Conservation (phyloP, 2,113 vertebrate species). For the Hemibagrus wyckioides region DNA sequence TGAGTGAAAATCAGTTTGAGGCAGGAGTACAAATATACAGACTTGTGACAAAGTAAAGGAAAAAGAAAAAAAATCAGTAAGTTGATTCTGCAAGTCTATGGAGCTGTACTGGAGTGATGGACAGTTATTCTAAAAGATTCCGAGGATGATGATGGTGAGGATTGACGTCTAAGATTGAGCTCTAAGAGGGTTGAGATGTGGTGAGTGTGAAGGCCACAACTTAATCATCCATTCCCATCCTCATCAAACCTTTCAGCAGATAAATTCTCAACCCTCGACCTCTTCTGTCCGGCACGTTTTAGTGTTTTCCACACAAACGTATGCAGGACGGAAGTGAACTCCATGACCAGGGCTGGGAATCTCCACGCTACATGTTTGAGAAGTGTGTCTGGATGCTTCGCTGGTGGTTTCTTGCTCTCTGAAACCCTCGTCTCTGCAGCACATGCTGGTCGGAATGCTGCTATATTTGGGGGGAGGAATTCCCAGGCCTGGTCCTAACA, state of each 20-base stretch:
- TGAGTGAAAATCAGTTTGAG: too few relatives aligned
- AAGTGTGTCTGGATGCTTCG: neutral
- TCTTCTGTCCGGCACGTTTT: neutral
- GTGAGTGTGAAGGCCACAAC: neutral
- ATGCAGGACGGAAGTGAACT: neutral
- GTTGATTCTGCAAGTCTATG: too few relatives aligned
- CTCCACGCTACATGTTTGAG: neutral
- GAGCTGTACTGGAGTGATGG: too few relatives aligned
- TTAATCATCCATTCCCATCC: neutral
- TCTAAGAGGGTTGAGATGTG: neutral
- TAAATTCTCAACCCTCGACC: neutral
- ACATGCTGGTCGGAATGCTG: neutral
- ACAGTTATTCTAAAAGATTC: neutral
- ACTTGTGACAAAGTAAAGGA: too few relatives aligned
- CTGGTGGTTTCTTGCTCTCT: constrained; percentile 42
- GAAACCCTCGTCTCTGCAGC: neutral
- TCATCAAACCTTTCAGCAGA: neutral
- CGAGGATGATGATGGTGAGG: neutral
- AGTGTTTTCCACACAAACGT: neutral
- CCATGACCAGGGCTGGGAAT: neutral
- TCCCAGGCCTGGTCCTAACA: neutral
- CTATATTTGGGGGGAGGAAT: constrained; percentile 20
- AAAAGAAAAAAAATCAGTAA: too few relatives aligned
- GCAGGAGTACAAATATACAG: too few relatives aligned
- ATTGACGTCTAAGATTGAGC: neutral